These are phyloP conservation scores for Dryadula phaetusa DNA, from an alignment of 2,888 invertebrate species.

Conservation along the genomic window DNA sequence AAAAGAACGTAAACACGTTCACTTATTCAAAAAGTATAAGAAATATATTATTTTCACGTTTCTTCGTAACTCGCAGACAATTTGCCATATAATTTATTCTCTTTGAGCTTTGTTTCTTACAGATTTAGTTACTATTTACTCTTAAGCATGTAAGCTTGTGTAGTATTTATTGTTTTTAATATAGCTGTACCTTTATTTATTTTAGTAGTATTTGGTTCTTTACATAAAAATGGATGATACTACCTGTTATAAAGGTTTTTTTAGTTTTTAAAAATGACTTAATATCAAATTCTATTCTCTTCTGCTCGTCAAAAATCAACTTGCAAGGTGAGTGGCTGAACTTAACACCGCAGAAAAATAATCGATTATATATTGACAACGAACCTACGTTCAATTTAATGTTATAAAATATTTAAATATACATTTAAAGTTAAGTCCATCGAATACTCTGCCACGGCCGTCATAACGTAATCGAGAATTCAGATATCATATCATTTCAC, in stretches of 20 bases:
- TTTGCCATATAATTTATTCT: conserved; percentile 1
- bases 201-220: neutral
- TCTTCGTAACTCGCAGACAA: neutral
- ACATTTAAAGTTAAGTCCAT: neutral
- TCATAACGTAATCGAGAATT: neutral
- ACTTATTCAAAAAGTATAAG: neutral
- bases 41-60: conserved; percentile 14
- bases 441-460: neutral
- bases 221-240: neutral
- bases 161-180: neutral
- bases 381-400: no score
- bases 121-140: conserved; percentile 2
- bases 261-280: no score
- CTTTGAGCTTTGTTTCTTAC: neutral
- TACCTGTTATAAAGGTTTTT: no score
- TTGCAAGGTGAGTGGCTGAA: no score
- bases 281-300: no score
- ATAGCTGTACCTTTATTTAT: neutral
- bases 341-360: no score
- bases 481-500: neutral
- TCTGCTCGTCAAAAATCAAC: no score
- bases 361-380: no score
- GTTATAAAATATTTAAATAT: no score
- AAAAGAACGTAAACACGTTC: neutral
- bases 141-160: neutral